A percentile compares a stretch with the other conserved stretches of the same genome.
Conservation (phyloP, 2,888 invertebrate species). For the Zootermopsis nevadensis region DNA sequence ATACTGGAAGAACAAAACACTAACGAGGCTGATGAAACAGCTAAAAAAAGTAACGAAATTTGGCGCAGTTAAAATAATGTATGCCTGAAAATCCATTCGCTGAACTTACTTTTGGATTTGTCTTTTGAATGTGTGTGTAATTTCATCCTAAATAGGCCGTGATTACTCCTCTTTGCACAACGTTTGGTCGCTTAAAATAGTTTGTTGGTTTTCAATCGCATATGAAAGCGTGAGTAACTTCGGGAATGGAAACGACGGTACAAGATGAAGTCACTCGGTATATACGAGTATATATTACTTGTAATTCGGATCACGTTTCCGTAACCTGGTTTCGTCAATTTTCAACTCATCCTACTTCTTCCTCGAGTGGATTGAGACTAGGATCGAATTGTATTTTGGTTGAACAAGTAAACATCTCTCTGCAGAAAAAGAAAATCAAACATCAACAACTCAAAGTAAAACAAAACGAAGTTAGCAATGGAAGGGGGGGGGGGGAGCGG, state of each 20-base stretch:
- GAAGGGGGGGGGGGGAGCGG: not conserved
- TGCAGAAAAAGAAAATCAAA: slow-evolving; percentile 7
- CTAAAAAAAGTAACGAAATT: too few relatives aligned
- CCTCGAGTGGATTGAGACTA: not conserved
- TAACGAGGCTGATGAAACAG: too few relatives aligned
- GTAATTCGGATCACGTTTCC: not conserved
- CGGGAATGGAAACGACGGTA: not conserved
- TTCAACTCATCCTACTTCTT: not conserved
- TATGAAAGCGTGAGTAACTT: not conserved
- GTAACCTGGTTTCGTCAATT: slow-evolving; percentile 10
- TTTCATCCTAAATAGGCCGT: too few relatives aligned
- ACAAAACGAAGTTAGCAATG: not conserved
- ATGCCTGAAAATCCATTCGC: too few relatives aligned
- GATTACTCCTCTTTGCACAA: too few relatives aligned
- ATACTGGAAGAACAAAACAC: too few relatives aligned
- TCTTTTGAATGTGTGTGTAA: too few relatives aligned
- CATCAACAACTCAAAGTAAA: not conserved
- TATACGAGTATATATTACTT: slow-evolving; percentile 22
- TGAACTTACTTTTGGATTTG: too few relatives aligned
- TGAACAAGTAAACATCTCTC: slow-evolving; percentile 20
- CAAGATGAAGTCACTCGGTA: not conserved
- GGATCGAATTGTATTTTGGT: slow-evolving; percentile 24
- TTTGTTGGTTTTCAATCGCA: not conserved
- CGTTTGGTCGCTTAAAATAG: not conserved
- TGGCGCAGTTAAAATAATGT: too few relatives aligned